Evolutionary conservation across 2,797 vertebrate species (phyloP), one percentile per base, ranked within the genome.

Genomic region (Coccyzus lansbergi): DNA sequence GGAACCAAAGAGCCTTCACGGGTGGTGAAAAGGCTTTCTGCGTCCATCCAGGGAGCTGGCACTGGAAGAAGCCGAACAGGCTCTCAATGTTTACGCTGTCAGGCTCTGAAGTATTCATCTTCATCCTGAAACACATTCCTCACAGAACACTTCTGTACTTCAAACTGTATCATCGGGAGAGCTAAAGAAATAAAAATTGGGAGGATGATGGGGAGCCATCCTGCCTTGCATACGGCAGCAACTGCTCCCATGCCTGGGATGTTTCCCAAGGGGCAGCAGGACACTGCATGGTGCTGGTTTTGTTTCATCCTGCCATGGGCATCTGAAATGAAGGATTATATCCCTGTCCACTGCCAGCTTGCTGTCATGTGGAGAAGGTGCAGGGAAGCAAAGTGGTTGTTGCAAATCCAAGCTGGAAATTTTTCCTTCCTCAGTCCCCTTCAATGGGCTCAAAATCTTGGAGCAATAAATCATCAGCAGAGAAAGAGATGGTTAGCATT

Each of bases 101-200:
- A 72, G 70, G 48, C 90, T 79, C 25, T 0, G 11, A 84, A 63
- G 80, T 79, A 96, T 96, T 76, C 40, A 53, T 96, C 95, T 96
- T 96, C 95, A 94, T 96, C 94, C 71, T 7, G 1, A 94, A 94
- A 96, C 96, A 96, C 96, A 90, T 96, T 96, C 95, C 83, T 93
- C 86, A 82, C 59, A 49, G 80, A 94, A 38, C 94, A 90, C 33
- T 95, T 91, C 80, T 77, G 71, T 67, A 70, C 71, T 82, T 93
- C 86, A 62, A 55, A 25, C 60, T 63, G 72, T 80, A 60, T 38
- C 92, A 68, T 42, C 0, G 0, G 42, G 83, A 82, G 60, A 64
- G 58, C 81, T 83, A 65, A 49, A 65, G 69, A 83, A 94, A 87
- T 51, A 33, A 58, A 78, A 88, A 49, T 4, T 33, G 33, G 58